Percentiles rank a stretch among this genome's conserved stretches.
Conservation (phyloP, 1,140 invertebrate species). For the Thalassaphorura encarpata region DNA sequence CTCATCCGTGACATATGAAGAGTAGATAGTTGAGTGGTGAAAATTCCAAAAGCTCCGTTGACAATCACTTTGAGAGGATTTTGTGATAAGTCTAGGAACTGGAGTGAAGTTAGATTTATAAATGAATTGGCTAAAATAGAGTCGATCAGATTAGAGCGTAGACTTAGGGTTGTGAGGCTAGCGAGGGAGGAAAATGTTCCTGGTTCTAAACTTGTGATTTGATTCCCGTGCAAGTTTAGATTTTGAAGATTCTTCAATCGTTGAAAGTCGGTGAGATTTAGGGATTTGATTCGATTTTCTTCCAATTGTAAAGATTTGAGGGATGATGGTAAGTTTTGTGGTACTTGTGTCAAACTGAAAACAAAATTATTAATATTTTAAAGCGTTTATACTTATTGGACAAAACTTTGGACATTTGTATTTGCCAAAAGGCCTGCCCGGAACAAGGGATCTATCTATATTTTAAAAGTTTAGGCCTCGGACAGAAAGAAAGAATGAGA, state of each 20-base stretch:
- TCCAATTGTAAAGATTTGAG: conserved; percentile 52
- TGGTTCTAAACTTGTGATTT: conserved; percentile 52
- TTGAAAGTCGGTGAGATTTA: conserved; percentile 55
- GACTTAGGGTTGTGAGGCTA: conserved; percentile 44
- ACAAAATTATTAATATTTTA: not conserved
- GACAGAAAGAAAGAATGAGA: no score
- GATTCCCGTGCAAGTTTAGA: conserved; percentile 56
- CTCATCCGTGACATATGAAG: conserved; percentile 57
- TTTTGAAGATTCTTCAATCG: conserved; percentile 57
- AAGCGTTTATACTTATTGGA: not conserved
- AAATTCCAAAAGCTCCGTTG: conserved; percentile 54
- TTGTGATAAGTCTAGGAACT: conserved; percentile 60
- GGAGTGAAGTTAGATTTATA: conserved; percentile 36
- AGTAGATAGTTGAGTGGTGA: conserved; percentile 47
- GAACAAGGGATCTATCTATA: no score
- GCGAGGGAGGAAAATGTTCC: conserved; percentile 54
- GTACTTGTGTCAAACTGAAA: conserved; percentile 47
- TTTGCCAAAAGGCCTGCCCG: no score
- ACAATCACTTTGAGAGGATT: conserved; percentile 59
- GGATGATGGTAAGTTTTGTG: conserved; percentile 52
- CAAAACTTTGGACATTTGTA: not conserved
- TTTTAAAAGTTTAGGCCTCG: not conserved
- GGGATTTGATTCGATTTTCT: conserved; percentile 52
- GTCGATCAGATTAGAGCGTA: conserved; percentile 41
- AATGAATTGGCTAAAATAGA: conserved; percentile 37